Conservation (phyloP, 35 echinoderm and acorn worm genomes). For the Apostichopus parvimensis region DNA sequence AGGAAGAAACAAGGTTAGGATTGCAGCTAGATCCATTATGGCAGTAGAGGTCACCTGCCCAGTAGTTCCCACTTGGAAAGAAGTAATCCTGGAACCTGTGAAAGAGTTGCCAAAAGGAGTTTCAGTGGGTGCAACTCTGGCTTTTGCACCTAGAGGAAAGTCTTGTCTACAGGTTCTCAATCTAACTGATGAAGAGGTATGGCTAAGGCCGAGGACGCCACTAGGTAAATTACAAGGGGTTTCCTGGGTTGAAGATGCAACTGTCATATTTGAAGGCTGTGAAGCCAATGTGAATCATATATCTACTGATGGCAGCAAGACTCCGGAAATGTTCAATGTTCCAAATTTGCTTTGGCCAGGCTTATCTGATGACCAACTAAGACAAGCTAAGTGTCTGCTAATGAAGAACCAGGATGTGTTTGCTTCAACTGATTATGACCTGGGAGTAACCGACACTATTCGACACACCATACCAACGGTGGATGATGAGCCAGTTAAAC, state of each 20-base stretch:
- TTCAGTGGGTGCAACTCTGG: background rate
- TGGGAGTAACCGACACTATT: conserved; percentile 1
- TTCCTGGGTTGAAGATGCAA: too few relatives aligned
- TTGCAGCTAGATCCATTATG: background rate
- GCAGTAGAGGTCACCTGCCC: background rate
- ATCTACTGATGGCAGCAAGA: background rate
- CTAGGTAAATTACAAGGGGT: background rate
- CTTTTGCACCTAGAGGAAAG: background rate
- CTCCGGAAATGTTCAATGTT: too few relatives aligned
- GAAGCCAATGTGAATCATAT: background rate
- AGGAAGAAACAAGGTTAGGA: background rate
- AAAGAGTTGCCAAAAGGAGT: background rate
- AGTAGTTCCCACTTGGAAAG: background rate
- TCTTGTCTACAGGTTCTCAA: conserved; percentile 27
- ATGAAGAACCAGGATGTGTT: background rate
- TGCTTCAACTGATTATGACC: conserved; percentile 14
- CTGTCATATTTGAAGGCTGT: background rate
- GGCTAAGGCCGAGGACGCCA: background rate
- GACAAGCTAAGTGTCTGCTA: background rate
- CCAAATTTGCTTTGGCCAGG: background rate
- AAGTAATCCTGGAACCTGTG: conserved; percentile 11
- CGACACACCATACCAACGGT: conserved; percentile 2
- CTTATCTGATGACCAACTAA: background rate
- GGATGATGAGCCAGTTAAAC: conserved; percentile 30
- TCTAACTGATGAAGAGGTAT: conserved; percentile 7